Evolutionary conservation across 30 jellyfish, hydroid and myxozoan species (phyloP).

Genomic region (Chironex yamaguchii): DNA sequence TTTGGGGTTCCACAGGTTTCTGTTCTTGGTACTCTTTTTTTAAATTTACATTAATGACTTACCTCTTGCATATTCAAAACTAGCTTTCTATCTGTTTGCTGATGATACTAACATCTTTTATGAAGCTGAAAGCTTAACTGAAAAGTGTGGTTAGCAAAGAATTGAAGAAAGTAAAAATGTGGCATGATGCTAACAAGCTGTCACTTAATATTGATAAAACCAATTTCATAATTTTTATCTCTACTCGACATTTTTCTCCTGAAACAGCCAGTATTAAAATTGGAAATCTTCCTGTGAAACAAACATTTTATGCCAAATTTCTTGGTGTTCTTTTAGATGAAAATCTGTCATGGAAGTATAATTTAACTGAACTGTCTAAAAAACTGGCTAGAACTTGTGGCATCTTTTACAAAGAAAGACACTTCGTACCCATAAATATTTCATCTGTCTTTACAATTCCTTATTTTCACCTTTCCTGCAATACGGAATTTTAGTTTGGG

Average conservation of each 20-base stretch:
- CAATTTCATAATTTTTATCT: not conserved
- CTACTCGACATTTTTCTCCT: not conserved
- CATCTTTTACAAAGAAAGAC: constrained; percentile 17
- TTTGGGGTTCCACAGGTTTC: constrained; percentile 55
- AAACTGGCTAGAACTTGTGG: constrained; percentile 12
- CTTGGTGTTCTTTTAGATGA: constrained; percentile 48
- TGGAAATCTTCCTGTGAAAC: constrained; percentile 30
- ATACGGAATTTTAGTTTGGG: constrained; percentile 54
- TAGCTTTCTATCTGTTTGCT: too few species aligned
- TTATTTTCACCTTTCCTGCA: constrained; percentile 69
- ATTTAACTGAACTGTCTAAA: constrained; percentile 2
- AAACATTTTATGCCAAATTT: constrained; percentile 22
- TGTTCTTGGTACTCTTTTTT: too few species aligned
- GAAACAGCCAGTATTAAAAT: constrained; percentile 4
- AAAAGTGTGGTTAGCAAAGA: too few species aligned
- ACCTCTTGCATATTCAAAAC: too few species aligned
- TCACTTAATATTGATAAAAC: too few species aligned
- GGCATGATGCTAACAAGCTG: too few species aligned
- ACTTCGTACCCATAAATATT: constrained; percentile 52
- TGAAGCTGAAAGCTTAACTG: too few species aligned
- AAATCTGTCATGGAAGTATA: constrained; percentile 22
- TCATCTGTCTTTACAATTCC: constrained; percentile 62
- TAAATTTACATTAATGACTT: too few species aligned
- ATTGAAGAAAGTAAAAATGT: too few species aligned
- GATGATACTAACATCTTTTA: too few species aligned